These are phyloP conservation scores for Pseudoips prasinana DNA, from an alignment of 2,888 invertebrate species.

Conservation along the genomic window DNA sequence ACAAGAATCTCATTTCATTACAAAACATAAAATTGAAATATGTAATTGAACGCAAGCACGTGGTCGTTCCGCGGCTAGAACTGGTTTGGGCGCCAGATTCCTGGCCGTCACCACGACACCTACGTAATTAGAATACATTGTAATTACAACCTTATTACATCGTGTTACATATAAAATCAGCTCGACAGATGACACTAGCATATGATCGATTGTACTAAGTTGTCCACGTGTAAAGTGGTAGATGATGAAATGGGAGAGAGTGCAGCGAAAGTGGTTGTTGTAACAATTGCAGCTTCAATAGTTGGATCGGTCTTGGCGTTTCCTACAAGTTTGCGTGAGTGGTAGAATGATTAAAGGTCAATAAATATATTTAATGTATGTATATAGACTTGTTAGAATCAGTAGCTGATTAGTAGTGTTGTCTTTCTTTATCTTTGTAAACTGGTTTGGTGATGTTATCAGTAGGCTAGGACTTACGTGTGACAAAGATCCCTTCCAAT, in stretches of 20 bases:
- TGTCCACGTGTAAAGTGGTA: slow-evolving; percentile 7
- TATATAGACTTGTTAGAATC: too few relatives aligned
- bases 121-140: slow-evolving; percentile 7
- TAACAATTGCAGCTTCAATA: slow-evolving; percentile 2
- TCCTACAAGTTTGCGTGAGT: background rate
- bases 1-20: slow-evolving; percentile 9
- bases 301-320: slow-evolving; percentile 5
- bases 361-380: too few relatives aligned
- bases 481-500: too few relatives aligned
- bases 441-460: too few relatives aligned
- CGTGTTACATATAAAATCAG: slow-evolving; percentile 21
- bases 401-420: too few relatives aligned
- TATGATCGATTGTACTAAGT: slow-evolving; percentile 12
- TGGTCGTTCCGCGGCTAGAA: slow-evolving; percentile 27
- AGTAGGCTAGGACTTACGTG: too few relatives aligned
- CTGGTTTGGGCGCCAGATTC: slow-evolving; percentile 30
- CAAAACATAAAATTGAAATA: slow-evolving; percentile 31
- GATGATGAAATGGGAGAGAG: slow-evolving; percentile 5
- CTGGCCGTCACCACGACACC: slow-evolving; percentile 16
- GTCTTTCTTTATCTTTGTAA: too few relatives aligned
- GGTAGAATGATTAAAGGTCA: too few relatives aligned
- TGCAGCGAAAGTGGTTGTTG: slow-evolving; percentile 16
- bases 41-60: slow-evolving; percentile 31
- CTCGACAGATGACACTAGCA: slow-evolving; percentile 4
- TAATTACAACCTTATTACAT: slow-evolving; percentile 35